Base-by-base conservation (phyloP, 2,888 invertebrate genomes). In the Urechis unicinctus region DNA sequence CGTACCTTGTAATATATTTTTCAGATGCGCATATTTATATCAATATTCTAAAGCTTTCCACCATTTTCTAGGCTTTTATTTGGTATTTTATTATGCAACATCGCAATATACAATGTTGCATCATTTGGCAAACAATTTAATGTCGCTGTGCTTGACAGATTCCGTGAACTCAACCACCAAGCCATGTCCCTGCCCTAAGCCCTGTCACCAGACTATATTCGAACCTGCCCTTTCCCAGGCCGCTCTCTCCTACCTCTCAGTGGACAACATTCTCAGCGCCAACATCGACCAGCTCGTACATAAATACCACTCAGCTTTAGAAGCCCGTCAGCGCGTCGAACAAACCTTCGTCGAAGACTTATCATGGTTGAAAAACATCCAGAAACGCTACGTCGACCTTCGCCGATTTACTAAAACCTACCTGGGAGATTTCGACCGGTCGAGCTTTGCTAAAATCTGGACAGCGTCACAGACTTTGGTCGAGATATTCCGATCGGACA, bases 171-270 rank as follows among this genome's bases (percentile, higher is more conserved):
- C 52, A 5, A 26, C 52, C 17, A 21, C 17, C 5, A 5, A 43
- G 13, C 41, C 50, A 28, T 57, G 55, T 49, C 26, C 47, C 9
- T 67, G 67, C 57, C 61, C 60, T 13, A 59, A 61, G 47, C 62
- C 64, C 1, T 67, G 67, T 49, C 47, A 58, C n/a, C 62, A 60
- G 52, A 62, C 59, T 1, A 53, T 59, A 17, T 67, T 62, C 51
- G 63, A 65, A 25, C 56, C 63, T 2, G 50, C 53, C 0, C 51
- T 66, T 6, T 63, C 66, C 0, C 55, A 57, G 13, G 66, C 65
- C 9, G 58, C 62, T 3, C 54, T 63, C n/a, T 63, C 63, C n/a
- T 41, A 51, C 1, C 56, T 59, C 9, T 59, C 57, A 31, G 62
- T 63, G 26, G 53, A 58, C 25, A 53, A 52, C 51, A 60, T 63